phyloP scores from a whole-genome alignment of 92 coral and sea anemone species.

The Heliopora coerulea region DNA sequence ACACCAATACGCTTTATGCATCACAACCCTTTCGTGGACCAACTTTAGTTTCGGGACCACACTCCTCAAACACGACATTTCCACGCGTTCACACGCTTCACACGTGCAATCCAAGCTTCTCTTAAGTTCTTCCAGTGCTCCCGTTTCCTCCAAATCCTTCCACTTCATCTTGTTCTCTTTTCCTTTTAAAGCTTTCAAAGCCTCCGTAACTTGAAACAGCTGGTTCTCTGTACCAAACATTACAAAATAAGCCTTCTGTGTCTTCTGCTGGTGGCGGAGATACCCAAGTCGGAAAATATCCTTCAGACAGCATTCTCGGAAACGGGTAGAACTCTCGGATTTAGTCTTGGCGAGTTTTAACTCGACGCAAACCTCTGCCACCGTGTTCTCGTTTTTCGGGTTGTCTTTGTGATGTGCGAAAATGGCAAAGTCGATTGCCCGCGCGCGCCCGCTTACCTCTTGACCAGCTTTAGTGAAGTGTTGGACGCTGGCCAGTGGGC shows the following conservation, averaged over 20 bases:
- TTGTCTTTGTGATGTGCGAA: constrained; percentile 7
- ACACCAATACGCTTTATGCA: constrained; percentile 37
- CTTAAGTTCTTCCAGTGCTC: constrained; percentile 1
- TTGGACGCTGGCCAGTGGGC: constrained; percentile 38
- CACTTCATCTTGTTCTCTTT: constrained; percentile 27
- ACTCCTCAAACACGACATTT: constrained; percentile 33
- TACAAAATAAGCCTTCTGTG: constrained; percentile 25
- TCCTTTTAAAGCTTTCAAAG: constrained; percentile 12
- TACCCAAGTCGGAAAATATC: constrained; percentile 29
- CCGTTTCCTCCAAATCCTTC: constrained; percentile 16
- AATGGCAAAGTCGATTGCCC: constrained; percentile 26
- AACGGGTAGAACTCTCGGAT: constrained; percentile 2
- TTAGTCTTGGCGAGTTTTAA: constrained; percentile 18
- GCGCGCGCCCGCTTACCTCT: constrained; percentile 13
- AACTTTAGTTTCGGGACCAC: constrained; percentile 33
- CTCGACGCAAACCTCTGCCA: constrained; percentile 30
- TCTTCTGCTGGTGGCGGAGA: constrained; percentile 27
- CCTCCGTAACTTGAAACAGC: constrained; percentile 32
- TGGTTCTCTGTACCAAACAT: constrained; percentile 38
- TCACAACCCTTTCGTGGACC: constrained; percentile 34
- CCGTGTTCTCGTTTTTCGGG: constrained; percentile 4
- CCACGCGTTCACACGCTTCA: constrained; percentile 22
- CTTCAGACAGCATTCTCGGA: constrained; percentile 35
- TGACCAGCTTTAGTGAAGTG: constrained; percentile 28
- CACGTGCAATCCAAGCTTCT: constrained; percentile 34